Percentiles rank a stretch among this genome's conserved stretches.
Conservation (phyloP, 2,113 vertebrate genomes). For the Coracopsis vasa region DNA sequence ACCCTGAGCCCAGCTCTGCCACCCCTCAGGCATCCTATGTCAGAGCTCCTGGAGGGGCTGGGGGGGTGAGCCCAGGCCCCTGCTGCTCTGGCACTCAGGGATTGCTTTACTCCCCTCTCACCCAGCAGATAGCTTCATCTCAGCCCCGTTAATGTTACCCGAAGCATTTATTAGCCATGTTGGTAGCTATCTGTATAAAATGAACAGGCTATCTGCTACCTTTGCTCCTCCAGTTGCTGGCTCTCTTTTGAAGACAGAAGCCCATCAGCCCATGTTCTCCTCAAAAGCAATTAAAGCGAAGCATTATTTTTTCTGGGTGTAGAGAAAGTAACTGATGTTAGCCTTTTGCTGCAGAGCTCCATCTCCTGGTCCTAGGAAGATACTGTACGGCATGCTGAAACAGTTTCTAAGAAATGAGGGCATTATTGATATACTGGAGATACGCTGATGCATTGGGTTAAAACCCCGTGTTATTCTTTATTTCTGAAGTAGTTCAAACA, state of each 20-base stretch:
- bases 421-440: background rate
- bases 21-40: background rate
- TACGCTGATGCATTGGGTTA: background rate
- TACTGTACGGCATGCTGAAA: background rate
- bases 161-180: background rate
- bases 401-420: background rate
- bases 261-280: background rate
- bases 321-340: background rate
- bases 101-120: background rate
- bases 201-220: background rate
- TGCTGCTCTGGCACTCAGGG: background rate
- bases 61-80: accelerated
- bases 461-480: background rate
- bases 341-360: slow-evolving; percentile 34
- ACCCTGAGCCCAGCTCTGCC: background rate
- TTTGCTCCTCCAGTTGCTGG: background rate
- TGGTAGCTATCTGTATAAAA: background rate
- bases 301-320: background rate
- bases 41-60: background rate
- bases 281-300: background rate
- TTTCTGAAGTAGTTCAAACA: background rate
- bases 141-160: accelerated
- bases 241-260: background rate
- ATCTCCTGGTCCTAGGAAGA: slow-evolving; percentile 34
- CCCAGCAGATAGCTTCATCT: background rate